Evolutionary conservation across 2,113 vertebrate species (phyloP), one percentile per base, ranked within the genome.

Genomic region (Uria lomvia): DNA sequence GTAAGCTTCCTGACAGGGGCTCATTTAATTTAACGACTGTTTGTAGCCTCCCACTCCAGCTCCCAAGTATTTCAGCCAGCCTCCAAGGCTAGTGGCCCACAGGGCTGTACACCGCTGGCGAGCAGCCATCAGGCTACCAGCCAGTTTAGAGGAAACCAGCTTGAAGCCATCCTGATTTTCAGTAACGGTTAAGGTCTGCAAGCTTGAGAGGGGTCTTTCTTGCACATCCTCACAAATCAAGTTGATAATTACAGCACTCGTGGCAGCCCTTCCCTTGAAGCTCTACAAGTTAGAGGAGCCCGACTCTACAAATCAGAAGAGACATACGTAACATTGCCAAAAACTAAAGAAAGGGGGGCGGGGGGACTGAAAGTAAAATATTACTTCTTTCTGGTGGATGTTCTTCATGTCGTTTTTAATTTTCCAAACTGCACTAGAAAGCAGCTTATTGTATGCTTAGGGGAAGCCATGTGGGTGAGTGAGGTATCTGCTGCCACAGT

Each of bases 21-120:
- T 86, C 14, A 10, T 52, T 68, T 53, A 74, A 24, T 21, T 43
- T 52, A 67, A 55, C 0, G 2, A 27, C 32, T 43, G 5, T 43
- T 47, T 75, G 13, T 70, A 76, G 50, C 21, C 34, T 58, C 43
- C 60, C 29, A 8, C 11, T 42, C 26, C 34, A 65, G 50, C 50
- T 75, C 38, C 43, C 42, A 68, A 9, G 18, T 40, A 30, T 32
- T 45, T n/a, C 38, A 74, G 12, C 24, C 53, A 40, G 27, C 19
- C 29, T 30, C n/a, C 5, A 4, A 30, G 63, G 45, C 60, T 36
- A 19, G 45, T 12, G 53, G 29, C 32, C 71, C 47, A 14, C 50
- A 77, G 43, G 19, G 19, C 5, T 19, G 6, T 42, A 16, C 19
- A 9, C 22, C 0, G 1, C 30, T 49, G 45, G 67, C 0, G 0